Percentiles rank a stretch among this genome's conserved stretches.
Conservation (phyloP, 2,888 invertebrate genomes). For the Octodonta nipae region DNA sequence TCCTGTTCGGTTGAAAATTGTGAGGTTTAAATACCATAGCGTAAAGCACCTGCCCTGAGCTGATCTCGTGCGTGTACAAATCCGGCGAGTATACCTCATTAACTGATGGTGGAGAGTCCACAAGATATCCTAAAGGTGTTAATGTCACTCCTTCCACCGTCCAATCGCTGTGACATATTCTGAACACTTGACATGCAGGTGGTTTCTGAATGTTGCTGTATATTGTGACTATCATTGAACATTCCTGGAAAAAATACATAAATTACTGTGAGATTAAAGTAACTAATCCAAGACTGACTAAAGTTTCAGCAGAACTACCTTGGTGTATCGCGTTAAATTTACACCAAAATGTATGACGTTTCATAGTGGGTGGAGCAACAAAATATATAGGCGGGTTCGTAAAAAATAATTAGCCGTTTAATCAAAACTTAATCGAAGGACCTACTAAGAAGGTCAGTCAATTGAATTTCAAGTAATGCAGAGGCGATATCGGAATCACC, state of each 20-base stretch:
- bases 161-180: slow-evolving; percentile 52
- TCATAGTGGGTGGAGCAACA: too few species aligned
- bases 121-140: slow-evolving; percentile 55
- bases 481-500: too few species aligned
- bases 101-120: slow-evolving; percentile 44
- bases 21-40: slow-evolving; percentile 86
- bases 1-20: slow-evolving; percentile 47
- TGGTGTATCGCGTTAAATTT: too few species aligned
- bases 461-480: too few species aligned
- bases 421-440: too few species aligned
- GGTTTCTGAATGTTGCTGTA: slow-evolving; percentile 70
- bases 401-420: too few species aligned
- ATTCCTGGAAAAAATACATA: slow-evolving; percentile 47
- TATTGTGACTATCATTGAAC: slow-evolving; percentile 68
- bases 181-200: slow-evolving; percentile 66
- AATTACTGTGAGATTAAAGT: slow-evolving; percentile 5
- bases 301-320: too few species aligned
- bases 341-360: too few species aligned
- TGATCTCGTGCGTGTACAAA: slow-evolving; percentile 55
- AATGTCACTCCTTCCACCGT: slow-evolving; percentile 55
- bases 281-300: too few species aligned
- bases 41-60: slow-evolving; percentile 54
- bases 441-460: too few species aligned
- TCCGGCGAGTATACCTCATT: slow-evolving; percentile 54
- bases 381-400: too few species aligned